phyloP scores from a whole-genome alignment of 2,113 vertebrate species.

The Jaculus jaculus region DNA sequence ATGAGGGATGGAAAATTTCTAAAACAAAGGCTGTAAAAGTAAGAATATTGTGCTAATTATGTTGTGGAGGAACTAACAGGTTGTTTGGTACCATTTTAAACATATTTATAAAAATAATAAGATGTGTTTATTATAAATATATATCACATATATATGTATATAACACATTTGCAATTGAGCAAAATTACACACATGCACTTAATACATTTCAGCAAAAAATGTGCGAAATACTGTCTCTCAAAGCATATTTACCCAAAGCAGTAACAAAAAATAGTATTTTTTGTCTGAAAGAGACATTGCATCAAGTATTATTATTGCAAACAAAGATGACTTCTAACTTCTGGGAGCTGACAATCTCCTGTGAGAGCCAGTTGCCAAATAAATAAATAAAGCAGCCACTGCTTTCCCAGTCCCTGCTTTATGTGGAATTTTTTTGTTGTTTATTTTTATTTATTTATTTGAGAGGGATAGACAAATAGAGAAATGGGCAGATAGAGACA shows the following conservation, averaged over 20 bases:
- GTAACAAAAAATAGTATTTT: background rate
- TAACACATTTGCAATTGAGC: conserved; percentile 53
- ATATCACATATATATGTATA: background rate
- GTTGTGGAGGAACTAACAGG: background rate
- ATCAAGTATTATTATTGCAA: background rate
- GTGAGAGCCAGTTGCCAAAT: background rate
- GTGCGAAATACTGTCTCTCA: conserved; percentile 23
- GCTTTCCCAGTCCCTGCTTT: background rate
- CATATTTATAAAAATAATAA: background rate
- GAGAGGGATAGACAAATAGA: too few species aligned
- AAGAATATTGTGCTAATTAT: background rate
- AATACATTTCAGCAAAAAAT: conserved; percentile 43
- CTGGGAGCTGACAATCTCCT: background rate
- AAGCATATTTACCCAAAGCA: conserved; percentile 21
- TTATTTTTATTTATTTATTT: too few species aligned
- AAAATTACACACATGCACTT: conserved; percentile 20
- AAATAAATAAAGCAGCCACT: background rate
- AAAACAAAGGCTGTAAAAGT: background rate
- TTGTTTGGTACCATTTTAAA: conserved; percentile 26
- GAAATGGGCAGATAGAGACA: too few species aligned
- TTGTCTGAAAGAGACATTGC: background rate
- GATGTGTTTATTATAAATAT: background rate
- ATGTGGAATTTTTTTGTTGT: background rate
- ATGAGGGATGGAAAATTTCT: background rate
- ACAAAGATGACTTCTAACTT: background rate